Conservation (phyloP, 2,888 invertebrate species). For the Podabrus alpinus region DNA sequence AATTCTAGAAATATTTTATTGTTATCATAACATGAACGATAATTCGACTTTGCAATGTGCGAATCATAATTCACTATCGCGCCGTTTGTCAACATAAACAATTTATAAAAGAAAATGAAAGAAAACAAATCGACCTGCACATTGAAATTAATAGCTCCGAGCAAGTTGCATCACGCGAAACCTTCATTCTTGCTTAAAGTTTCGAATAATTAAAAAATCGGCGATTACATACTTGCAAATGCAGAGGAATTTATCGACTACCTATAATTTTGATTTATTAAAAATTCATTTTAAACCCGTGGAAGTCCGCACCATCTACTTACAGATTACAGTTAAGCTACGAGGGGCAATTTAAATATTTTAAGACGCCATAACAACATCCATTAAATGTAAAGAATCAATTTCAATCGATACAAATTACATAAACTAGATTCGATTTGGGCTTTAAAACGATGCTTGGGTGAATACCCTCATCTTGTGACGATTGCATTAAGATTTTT, state of each 20-base stretch:
- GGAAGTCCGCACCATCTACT: background rate
- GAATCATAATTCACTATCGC: no score
- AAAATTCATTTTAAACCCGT: background rate
- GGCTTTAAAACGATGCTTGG: slow-evolving; percentile 10
- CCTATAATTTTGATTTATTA: background rate
- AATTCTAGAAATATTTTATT: background rate
- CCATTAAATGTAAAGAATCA: background rate
- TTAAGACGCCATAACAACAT: background rate
- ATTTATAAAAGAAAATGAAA: background rate
- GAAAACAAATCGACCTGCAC: background rate
- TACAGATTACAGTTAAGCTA: background rate
- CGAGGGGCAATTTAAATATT: background rate
- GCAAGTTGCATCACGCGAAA: no score
- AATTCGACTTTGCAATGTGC: background rate
- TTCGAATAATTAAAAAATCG: background rate
- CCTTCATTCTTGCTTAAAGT: background rate
- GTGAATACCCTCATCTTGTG: slow-evolving; percentile 35
- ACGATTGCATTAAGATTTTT: slow-evolving; percentile 30
- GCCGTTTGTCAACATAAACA: background rate
- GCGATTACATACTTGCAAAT: background rate
- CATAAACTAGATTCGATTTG: background rate
- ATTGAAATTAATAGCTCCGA: background rate
- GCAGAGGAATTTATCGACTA: background rate
- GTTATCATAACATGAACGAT: background rate
- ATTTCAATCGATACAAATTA: background rate